phyloP scores from a whole-genome alignment of 2,888 invertebrate genomes.

The Yponomeuta sedellus region DNA sequence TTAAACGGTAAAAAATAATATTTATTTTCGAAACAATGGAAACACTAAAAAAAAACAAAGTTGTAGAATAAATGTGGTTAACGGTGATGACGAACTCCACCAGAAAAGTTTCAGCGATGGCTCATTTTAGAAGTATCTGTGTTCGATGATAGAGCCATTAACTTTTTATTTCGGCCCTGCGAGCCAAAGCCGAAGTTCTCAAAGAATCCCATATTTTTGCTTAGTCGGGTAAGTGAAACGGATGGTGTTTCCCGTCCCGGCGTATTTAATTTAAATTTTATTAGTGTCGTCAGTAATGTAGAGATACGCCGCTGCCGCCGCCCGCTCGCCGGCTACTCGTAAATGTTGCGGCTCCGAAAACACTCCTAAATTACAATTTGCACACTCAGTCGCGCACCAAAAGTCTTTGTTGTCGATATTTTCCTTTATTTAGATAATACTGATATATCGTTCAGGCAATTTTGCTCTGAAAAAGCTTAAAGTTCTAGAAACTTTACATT shows the following conservation, averaged over 20 bases:
- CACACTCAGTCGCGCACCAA: background rate
- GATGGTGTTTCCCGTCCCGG: background rate
- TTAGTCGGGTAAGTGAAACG: background rate
- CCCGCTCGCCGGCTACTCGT: background rate
- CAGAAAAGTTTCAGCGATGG: too few relatives aligned
- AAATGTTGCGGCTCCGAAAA: slow-evolving; percentile 2
- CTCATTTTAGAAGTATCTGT: background rate
- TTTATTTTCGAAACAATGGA: too few relatives aligned
- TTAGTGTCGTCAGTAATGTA: slow-evolving; percentile 1
- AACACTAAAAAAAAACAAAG: too few relatives aligned
- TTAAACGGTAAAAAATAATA: too few relatives aligned
- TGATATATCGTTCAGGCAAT: background rate
- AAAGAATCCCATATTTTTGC: background rate
- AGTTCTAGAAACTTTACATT: too few relatives aligned
- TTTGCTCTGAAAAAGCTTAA: too few relatives aligned
- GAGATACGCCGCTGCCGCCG: background rate
- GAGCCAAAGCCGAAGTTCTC: background rate
- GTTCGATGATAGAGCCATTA: background rate
- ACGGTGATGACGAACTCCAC: too few relatives aligned
- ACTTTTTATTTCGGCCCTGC: background rate
- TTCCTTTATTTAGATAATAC: background rate
- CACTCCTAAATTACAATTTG: slow-evolving; percentile 14
- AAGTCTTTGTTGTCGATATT: background rate
- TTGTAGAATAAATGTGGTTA: too few relatives aligned
- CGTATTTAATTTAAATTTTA: slow-evolving; percentile 9